Evolutionary conservation across 2,888 invertebrate species (phyloP).

Genomic region (Cephus spinipes): DNA sequence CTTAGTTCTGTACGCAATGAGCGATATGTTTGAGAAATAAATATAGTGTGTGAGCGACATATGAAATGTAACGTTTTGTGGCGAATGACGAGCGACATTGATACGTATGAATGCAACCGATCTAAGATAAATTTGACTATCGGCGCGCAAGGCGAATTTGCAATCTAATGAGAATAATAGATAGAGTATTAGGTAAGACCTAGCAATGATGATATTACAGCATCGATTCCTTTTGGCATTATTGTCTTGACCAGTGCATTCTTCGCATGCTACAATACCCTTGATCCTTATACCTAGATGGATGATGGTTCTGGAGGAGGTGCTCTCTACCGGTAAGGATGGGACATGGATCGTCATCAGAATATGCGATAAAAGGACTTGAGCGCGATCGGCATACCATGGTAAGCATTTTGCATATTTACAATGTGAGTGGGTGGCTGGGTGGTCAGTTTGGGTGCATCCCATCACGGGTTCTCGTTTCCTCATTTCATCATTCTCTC

Average conservation of each 20-base stretch:
- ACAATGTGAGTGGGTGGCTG: not conserved
- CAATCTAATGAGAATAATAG: not conserved
- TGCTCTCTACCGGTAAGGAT: not conserved
- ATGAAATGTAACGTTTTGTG: not conserved
- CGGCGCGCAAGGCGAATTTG: conserved; percentile 10
- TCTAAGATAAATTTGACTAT: conserved; percentile 6
- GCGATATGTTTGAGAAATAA: not conserved
- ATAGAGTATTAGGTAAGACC: not conserved
- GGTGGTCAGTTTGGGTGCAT: not conserved
- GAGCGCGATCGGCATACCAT: not conserved
- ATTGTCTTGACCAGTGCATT: conserved; percentile 27
- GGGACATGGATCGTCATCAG: not conserved
- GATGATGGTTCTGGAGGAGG: not conserved
- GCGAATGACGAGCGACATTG: not conserved
- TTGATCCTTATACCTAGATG: not conserved
- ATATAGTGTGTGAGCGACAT: not conserved
- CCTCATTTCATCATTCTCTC: not conserved
- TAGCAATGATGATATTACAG: not conserved
- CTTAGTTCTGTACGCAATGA: not conserved
- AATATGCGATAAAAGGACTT: not conserved
- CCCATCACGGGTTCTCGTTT: not conserved
- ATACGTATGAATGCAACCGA: conserved; percentile 10
- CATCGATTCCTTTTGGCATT: conserved; percentile 23
- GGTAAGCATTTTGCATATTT: not conserved
- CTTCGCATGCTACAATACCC: conserved; percentile 13